phyloP scores from a whole-genome alignment of 2,797 vertebrate species.

The Anas capensis region DNA sequence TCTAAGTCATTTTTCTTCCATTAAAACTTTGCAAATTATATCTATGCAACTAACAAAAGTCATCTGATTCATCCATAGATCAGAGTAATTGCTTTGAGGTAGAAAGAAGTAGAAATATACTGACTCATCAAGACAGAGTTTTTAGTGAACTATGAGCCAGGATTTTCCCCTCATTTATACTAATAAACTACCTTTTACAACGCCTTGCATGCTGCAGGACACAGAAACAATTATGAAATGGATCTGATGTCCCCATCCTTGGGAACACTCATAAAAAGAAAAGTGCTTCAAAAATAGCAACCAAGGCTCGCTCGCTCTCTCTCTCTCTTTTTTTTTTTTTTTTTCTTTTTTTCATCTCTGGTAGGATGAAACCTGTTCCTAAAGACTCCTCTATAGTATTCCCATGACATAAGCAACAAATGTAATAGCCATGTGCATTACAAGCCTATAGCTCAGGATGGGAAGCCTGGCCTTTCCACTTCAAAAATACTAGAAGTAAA shows the following conservation, averaged over 20 bases:
- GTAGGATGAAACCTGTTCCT: neutral
- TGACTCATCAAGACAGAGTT: constrained; percentile 47
- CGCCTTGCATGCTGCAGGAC: neutral
- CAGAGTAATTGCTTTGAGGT: constrained; percentile 64
- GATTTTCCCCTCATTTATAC: constrained; percentile 35
- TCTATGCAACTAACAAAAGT: neutral
- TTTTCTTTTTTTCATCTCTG: neutral
- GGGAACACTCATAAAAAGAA: constrained; percentile 1
- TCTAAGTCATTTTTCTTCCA: neutral
- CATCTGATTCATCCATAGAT: constrained; percentile 59
- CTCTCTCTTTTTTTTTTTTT: neutral
- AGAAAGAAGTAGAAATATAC: constrained; percentile 37
- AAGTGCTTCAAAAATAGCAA: constrained; percentile 11
- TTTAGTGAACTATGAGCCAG: constrained; percentile 51
- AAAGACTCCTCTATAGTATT: neutral
- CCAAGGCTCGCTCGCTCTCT: neutral
- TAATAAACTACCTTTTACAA: constrained; percentile 24
- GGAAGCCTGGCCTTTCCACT: neutral
- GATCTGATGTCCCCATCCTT: neutral
- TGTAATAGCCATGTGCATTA: fast-evolving
- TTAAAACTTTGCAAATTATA: constrained; percentile 30
- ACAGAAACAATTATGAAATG: constrained; percentile 39
- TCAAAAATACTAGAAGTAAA: neutral
- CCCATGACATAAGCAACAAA: neutral
- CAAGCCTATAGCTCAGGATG: too few relatives aligned